phyloP scores from a whole-genome alignment of 2,113 vertebrate species.

The Epinephelus fuscoguttatus region DNA sequence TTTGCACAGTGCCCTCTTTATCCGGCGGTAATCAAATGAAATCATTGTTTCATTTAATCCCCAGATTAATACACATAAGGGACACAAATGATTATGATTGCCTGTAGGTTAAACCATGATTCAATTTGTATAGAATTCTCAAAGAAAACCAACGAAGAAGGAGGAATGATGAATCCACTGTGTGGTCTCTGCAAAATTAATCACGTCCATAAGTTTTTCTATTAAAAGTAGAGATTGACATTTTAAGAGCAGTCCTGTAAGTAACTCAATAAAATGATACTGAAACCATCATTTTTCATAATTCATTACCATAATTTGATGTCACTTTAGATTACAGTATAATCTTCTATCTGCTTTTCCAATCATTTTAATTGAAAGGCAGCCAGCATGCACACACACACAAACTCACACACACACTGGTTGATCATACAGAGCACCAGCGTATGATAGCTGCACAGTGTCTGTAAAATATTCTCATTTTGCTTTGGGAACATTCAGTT shows the following conservation, averaged over 20 bases:
- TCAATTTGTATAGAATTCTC: background rate
- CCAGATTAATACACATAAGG: slow-evolving; percentile 31
- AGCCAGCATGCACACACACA: slow-evolving; percentile 8
- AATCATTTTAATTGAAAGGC: slow-evolving; percentile 16
- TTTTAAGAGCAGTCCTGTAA: background rate
- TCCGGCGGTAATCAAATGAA: slow-evolving; percentile 71
- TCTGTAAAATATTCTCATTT: slow-evolving; percentile 69
- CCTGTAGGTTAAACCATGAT: background rate
- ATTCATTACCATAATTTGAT: slow-evolving; percentile 8
- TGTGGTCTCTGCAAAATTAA: background rate
- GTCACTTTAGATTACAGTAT: slow-evolving; percentile 6
- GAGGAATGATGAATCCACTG: background rate
- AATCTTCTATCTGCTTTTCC: background rate
- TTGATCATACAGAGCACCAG: slow-evolving; percentile 10
- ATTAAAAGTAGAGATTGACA: background rate
- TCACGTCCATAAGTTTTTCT: background rate
- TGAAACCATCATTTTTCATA: slow-evolving; percentile 5
- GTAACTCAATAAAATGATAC: background rate
- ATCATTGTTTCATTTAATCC: slow-evolving; percentile 66
- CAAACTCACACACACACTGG: background rate
- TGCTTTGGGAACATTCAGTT: slow-evolving; percentile 75
- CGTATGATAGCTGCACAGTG: slow-evolving; percentile 34
- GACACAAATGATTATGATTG: slow-evolving; percentile 13
- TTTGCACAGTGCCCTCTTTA: slow-evolving; percentile 79
- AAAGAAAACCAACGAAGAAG: background rate